phyloP scores from a whole-genome alignment of 2,888 invertebrate species.

The Ormyrus rosae region DNA sequence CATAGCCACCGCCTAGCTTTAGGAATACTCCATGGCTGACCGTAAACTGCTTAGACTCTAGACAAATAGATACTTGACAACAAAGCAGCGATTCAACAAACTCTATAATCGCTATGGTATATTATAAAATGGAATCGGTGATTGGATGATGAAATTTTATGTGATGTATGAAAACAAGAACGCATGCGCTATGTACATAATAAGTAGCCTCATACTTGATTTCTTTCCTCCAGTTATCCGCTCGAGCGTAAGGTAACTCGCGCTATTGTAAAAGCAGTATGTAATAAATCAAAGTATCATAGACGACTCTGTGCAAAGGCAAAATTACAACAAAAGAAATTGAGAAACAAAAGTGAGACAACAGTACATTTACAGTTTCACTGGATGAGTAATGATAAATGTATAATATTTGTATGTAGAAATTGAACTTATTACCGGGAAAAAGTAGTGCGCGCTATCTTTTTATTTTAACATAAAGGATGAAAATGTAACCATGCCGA shows the following conservation, averaged over 20 bases:
- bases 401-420: too few species aligned
- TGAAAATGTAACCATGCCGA: slow-evolving; percentile 47
- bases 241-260: neutral
- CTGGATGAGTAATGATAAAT: too few species aligned
- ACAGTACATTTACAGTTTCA: too few species aligned
- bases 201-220: slow-evolving; percentile 18
- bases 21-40: too few species aligned
- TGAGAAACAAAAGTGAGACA: neutral
- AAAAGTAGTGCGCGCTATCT: neutral
- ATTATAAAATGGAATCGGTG: slow-evolving; percentile 14
- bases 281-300: neutral
- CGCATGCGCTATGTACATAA: slow-evolving; percentile 37
- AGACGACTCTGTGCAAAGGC: slow-evolving; percentile 21
- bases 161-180: slow-evolving; percentile 17
- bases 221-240: slow-evolving; percentile 1
- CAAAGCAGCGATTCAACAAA: slow-evolving; percentile 16
- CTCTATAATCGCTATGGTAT: neutral
- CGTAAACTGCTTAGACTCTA: neutral
- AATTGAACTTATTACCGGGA: too few species aligned
- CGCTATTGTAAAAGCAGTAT: slow-evolving; percentile 23
- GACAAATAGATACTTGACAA: slow-evolving; percentile 17
- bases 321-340: slow-evolving; percentile 15
- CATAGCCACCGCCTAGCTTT: too few species aligned
- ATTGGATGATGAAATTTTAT: slow-evolving; percentile 10
- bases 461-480: slow-evolving; percentile 25